Conservation (phyloP, 2,113 vertebrate species). For the Pholis gunnellus region DNA sequence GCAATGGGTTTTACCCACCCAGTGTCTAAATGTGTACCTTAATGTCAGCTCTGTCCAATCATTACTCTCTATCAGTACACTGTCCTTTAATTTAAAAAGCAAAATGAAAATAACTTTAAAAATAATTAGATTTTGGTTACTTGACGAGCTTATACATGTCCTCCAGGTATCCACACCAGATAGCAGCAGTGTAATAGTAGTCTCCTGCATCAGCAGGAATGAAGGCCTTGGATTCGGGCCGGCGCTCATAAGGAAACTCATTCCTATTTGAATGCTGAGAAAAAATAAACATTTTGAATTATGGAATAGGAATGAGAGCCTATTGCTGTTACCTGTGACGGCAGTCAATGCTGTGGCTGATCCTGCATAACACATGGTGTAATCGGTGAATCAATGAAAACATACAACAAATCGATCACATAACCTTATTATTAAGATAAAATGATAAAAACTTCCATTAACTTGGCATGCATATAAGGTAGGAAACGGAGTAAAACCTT, state of each 20-base stretch:
- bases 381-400: neutral
- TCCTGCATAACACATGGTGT: neutral
- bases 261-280: conserved; percentile 15
- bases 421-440: neutral
- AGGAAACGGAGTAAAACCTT: conserved; percentile 35
- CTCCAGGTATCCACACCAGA: conserved; percentile 62
- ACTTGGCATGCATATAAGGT: neutral
- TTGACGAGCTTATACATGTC: conserved; percentile 58
- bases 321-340: neutral
- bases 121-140: conserved; percentile 2
- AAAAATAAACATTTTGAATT: neutral
- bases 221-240: conserved; percentile 32
- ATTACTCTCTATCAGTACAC: no score
- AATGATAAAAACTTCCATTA: neutral
- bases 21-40: no score
- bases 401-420: no score
- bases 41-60: no score
- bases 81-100: no score
- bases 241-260: conserved; percentile 47
- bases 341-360: neutral
- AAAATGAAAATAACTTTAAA: neutral
- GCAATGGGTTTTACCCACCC: no score
- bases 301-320: neutral
- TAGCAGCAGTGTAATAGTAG: conserved; percentile 63
- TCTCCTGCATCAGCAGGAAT: conserved; percentile 53